Evolutionary conservation across 2,797 vertebrate genomes (phyloP), one percentile per base, ranked within the genome.

Genomic region (Thamnophis elegans): DNA sequence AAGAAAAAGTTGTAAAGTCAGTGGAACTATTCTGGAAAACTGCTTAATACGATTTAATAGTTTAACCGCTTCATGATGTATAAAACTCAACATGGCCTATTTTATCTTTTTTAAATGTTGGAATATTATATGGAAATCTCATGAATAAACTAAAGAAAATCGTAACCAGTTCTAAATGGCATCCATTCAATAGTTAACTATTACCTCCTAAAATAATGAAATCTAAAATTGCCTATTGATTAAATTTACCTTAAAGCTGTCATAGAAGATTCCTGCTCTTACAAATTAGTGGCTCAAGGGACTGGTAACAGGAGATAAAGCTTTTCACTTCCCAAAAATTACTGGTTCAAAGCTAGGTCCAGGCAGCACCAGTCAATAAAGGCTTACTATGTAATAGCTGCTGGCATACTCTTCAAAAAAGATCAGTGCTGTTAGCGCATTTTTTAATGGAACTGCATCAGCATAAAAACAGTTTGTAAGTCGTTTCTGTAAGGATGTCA

Each of bases 301-400:
- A 95, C 18, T 54, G 88, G 65, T 13, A 0, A 4, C 18, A 85
- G 95, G 93, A 94, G 8, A 93, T 0, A 93, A 93, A 55, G 56
- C 90, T 51, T 8, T 4, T 65, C 18, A 73, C 20, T 14, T 92
- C 86, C 56, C 28, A 25, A 91, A 89, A 89, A 55, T 62, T 56
- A 60, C 53, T 91, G 58, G 9, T 85, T 5, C 42, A 92, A 92
- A 93, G 54, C 47, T 88, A 87, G 51, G 9, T 87, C 62, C 89
- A 89, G 88, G 90, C 92, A 90, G n/a, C 18, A 20, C 85, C 85
- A 88, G 88, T 92, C 93, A 93, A 90, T 93, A 88, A 88, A 82
- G 26, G 85, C 82, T 78, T 92, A 6, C 78, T 26, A 56, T 18
- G 20, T 87, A 92, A 51, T 3, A 91, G 1, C 6, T 92, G 42